Conservation (phyloP, 2,888 invertebrate genomes). For the Trissoscelio sp. region DNA sequence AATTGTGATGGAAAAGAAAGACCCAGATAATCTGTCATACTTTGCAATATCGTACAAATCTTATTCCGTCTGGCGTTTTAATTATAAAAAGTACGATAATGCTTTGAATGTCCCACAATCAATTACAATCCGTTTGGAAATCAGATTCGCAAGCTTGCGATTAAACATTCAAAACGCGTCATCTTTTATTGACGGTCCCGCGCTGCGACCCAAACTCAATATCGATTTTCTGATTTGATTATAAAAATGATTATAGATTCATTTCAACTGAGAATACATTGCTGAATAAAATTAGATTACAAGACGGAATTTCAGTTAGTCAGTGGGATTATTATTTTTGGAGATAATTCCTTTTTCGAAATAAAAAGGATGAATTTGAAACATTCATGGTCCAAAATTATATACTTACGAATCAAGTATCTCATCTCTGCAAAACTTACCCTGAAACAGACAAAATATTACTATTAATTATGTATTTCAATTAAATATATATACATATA, state of each 20-base stretch:
- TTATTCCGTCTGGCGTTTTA: constrained; percentile 37
- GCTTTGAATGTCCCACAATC: constrained; percentile 43
- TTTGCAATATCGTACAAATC: constrained; percentile 19
- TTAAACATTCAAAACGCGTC: constrained; percentile 35
- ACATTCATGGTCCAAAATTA: no score
- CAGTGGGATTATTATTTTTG: constrained; percentile 18
- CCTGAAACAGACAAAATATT: constrained; percentile 34
- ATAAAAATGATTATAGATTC: constrained; percentile 54
- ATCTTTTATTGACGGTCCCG: constrained; percentile 42
- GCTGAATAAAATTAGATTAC: constrained; percentile 39
- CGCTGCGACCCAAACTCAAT: constrained; percentile 25
- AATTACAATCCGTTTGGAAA: constrained; percentile 35
- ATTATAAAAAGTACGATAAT: constrained; percentile 49
- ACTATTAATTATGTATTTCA: no score
- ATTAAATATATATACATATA: no score
- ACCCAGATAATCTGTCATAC: constrained; percentile 31
- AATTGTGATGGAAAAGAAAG: constrained; percentile 11
- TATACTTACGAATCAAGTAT: not conserved
- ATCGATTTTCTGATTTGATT: constrained; percentile 47
- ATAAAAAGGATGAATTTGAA: not conserved
- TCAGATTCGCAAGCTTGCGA: constrained; percentile 25
- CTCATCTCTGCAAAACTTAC: constrained; percentile 5
- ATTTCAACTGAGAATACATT: constrained; percentile 38
- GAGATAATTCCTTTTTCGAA: not conserved
- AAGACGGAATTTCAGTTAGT: not conserved